Conservation (phyloP, 2,888 invertebrate species). For the Diloba caeruleocephala region DNA sequence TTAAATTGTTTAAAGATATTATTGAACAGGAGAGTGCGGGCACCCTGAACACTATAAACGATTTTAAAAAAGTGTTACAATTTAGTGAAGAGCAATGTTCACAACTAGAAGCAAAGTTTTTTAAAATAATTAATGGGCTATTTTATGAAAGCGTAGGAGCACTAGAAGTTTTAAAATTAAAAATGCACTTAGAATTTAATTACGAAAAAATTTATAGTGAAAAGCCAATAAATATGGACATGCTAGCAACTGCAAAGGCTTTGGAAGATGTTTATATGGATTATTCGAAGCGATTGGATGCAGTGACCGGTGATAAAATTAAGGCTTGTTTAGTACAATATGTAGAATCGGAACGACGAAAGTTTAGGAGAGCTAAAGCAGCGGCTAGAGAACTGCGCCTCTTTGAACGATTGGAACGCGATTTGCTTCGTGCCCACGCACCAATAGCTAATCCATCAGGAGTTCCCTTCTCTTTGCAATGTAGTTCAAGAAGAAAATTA, state of each 20-base stretch:
- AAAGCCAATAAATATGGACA: constrained; percentile 88
- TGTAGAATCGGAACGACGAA: constrained; percentile 82
- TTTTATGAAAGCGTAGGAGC: constrained; percentile 89
- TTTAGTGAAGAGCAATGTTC: constrained; percentile 86
- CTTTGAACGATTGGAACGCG: constrained; percentile 81
- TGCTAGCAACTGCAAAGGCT: constrained; percentile 88
- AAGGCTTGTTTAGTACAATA: constrained; percentile 84
- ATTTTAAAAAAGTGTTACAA: constrained; percentile 65
- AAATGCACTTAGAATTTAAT: constrained; percentile 90
- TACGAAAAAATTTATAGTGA: constrained; percentile 89
- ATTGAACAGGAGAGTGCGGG: constrained; percentile 71
- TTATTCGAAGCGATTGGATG: constrained; percentile 86
- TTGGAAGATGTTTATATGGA: constrained; percentile 89
- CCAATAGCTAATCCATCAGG: constrained; percentile 45
- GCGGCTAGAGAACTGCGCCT: constrained; percentile 89
- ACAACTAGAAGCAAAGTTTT: constrained; percentile 86
- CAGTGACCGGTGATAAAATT: constrained; percentile 86
- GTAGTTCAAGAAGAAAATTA: constrained; percentile 30
- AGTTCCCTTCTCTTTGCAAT: constrained; percentile 15
- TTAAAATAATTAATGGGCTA: constrained; percentile 86
- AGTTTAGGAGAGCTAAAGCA: constrained; percentile 85
- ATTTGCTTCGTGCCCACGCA: constrained; percentile 79
- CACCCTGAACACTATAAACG: constrained; percentile 65
- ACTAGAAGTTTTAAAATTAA: constrained; percentile 87
- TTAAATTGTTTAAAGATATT: constrained; percentile 78